A percentile compares a stretch with the other conserved stretches of the same genome.
Conservation (phyloP, 2,888 invertebrate species). For the Drosophila borborema region DNA sequence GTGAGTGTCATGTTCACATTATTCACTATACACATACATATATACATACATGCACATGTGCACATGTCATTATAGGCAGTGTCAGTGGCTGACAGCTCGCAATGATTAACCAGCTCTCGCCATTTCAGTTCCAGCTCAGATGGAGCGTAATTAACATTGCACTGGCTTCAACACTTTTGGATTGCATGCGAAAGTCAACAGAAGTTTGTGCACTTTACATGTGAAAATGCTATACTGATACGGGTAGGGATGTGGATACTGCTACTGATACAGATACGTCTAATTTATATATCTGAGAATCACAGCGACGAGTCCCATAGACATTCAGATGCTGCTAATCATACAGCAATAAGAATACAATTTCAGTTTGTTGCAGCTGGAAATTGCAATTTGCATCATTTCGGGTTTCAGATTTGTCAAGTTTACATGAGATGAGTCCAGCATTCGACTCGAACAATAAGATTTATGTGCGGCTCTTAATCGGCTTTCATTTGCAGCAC, state of each 20-base stretch:
- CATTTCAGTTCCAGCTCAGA: background rate
- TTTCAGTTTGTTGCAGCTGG: background rate
- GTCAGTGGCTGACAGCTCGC: background rate
- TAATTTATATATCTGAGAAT: background rate
- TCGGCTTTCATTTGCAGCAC: constrained; percentile 30
- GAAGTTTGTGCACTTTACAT: background rate
- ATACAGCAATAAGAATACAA: background rate
- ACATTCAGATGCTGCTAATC: background rate
- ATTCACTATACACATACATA: background rate
- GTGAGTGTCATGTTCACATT: constrained; percentile 10
- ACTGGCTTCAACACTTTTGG: constrained; percentile 9
- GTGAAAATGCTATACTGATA: background rate
- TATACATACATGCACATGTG: background rate
- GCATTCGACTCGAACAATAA: constrained; percentile 12
- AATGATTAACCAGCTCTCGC: constrained; percentile 15
- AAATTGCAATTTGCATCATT: constrained; percentile 22
- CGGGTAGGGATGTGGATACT: background rate
- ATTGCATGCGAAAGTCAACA: background rate
- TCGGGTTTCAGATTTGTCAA: constrained; percentile 18
- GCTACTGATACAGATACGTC: background rate
- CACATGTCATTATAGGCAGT: background rate
- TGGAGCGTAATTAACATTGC: constrained; percentile 9
- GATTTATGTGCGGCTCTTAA: constrained; percentile 32
- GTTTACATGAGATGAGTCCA: constrained; percentile 5
- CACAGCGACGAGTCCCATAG: background rate